Evolutionary conservation across 2,113 vertebrate species (phyloP).

Genomic region (Hepsetus odoe): DNA sequence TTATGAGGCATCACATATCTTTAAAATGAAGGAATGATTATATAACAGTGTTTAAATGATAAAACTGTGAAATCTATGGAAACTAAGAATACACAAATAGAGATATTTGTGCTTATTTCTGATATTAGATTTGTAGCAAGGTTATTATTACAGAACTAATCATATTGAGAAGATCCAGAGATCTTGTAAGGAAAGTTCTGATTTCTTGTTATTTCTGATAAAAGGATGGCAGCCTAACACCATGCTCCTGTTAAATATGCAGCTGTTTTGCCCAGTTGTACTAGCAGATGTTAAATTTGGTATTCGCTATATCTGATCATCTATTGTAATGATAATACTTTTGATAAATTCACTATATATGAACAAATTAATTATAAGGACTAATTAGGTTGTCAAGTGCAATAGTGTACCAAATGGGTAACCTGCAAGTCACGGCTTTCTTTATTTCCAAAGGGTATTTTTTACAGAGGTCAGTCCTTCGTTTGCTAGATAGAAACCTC

Average conservation of each 20-base stretch:
- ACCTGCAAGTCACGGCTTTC: background rate
- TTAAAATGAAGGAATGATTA: slow-evolving; percentile 36
- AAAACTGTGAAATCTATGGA: slow-evolving; percentile 36
- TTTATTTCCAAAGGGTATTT: slow-evolving; percentile 24
- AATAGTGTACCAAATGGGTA: slow-evolving; percentile 54
- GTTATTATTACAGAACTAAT: slow-evolving; percentile 20
- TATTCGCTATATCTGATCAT: slow-evolving; percentile 2
- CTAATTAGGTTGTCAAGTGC: slow-evolving; percentile 58
- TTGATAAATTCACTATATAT: slow-evolving; percentile 40
- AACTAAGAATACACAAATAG: slow-evolving; percentile 17
- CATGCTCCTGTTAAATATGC: slow-evolving; percentile 22
- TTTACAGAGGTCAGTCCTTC: slow-evolving; percentile 4
- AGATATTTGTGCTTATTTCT: slow-evolving; percentile 7
- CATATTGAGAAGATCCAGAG: background rate
- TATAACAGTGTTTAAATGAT: slow-evolving; percentile 34
- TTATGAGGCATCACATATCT: slow-evolving; percentile 44
- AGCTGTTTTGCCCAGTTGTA: background rate
- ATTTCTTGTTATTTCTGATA: slow-evolving; percentile 21
- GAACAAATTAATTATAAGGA: slow-evolving; percentile 41
- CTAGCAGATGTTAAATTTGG: background rate
- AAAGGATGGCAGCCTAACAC: slow-evolving; percentile 35
- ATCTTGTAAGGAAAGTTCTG: background rate
- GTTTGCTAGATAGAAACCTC: background rate
- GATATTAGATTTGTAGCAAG: slow-evolving; percentile 16
- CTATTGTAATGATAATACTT: slow-evolving; percentile 38